These are phyloP conservation scores for Epinotia demarniana DNA, from an alignment of 2,888 invertebrate genomes.

Conservation along the genomic window DNA sequence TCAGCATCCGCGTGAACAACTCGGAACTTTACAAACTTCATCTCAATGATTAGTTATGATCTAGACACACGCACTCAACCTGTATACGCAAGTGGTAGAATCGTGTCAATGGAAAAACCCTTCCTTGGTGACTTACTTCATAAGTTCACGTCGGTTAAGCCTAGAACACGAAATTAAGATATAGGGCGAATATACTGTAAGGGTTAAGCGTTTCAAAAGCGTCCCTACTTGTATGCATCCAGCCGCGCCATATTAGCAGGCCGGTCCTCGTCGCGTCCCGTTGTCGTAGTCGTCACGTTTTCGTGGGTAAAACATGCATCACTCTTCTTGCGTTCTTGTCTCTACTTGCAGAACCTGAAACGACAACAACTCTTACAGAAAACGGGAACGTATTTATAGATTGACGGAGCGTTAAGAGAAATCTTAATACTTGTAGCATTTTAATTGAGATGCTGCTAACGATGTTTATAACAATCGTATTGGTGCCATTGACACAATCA, in stretches of 20 bases:
- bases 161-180: not conserved
- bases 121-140: not conserved
- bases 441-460: too few relatives aligned
- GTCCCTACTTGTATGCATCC: not conserved
- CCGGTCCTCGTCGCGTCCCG: not conserved
- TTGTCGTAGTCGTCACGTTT: not conserved
- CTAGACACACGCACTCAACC: conserved; percentile 8
- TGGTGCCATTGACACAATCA: too few relatives aligned
- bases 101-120: not conserved
- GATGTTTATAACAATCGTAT: too few relatives aligned
- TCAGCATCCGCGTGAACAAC: conserved; percentile 57
- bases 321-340: not conserved
- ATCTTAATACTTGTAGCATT: too few relatives aligned
- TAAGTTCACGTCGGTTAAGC: too few relatives aligned
- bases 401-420: not conserved
- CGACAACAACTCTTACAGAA: not conserved
- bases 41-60: conserved; percentile 29
- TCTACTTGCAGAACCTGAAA: not conserved
- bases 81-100: not conserved
- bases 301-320: not conserved
- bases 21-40: conserved; percentile 50
- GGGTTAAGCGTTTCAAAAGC: not conserved
- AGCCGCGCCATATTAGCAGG: not conserved
- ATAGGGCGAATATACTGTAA: not conserved
- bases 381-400: not conserved